Evolutionary conservation across 2,113 vertebrate genomes (phyloP).

Genomic region (Mirounga angustirostris): DNA sequence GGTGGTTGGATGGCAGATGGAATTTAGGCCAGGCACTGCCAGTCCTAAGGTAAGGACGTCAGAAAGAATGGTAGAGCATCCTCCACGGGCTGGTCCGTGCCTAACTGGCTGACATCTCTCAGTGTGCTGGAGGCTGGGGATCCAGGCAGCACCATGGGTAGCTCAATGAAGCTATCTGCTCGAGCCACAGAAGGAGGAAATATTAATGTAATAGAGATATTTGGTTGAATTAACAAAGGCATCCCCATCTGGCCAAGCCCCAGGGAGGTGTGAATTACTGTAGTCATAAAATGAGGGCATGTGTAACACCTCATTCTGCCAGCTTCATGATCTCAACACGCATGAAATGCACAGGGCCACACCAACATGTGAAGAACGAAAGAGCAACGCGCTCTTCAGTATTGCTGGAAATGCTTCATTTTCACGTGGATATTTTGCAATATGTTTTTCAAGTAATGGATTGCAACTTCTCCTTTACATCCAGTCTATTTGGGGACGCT

Average conservation of each 20-base stretch:
- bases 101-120: conserved; percentile 7
- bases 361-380: background rate
- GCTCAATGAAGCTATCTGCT: conserved; percentile 42
- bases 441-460: background rate
- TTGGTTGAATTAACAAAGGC: conserved; percentile 68
- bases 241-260: conserved; percentile 62
- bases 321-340: background rate
- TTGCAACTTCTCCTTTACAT: background rate
- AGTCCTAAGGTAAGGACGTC: conserved; percentile 60
- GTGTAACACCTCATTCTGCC: background rate
- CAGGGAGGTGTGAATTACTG: background rate
- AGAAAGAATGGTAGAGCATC: conserved; percentile 74
- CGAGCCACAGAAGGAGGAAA: background rate
- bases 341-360: background rate
- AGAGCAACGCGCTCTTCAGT: background rate
- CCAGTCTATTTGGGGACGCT: background rate
- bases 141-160: background rate
- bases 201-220: conserved; percentile 61
- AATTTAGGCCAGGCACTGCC: conserved; percentile 59
- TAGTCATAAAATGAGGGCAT: background rate
- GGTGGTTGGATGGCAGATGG: conserved; percentile 60
- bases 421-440: background rate
- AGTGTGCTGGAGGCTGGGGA: background rate
- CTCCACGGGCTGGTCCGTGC: background rate
- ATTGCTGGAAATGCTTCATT: background rate